A percentile compares a stretch with the other conserved stretches of the same genome.
Conservation (phyloP, 1,140 invertebrate genomes). For the Ceratosolen fusciceps region DNA sequence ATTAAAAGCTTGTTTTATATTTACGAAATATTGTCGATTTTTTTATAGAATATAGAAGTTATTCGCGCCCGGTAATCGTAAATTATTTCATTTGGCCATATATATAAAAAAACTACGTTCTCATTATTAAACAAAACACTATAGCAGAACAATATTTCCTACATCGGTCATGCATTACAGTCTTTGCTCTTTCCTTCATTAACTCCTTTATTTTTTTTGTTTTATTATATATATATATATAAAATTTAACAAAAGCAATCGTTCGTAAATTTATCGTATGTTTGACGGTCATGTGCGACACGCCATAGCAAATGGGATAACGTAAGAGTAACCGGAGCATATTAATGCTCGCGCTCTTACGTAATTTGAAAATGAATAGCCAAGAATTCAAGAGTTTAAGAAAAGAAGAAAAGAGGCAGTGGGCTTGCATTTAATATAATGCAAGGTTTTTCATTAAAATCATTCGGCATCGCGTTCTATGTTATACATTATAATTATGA, state of each 20-base stretch:
- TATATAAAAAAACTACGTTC: background rate
- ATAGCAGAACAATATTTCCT: background rate
- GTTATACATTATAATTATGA: background rate
- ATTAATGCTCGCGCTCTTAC: constrained; percentile 26
- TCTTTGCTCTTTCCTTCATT: background rate
- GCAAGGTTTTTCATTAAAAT: constrained; percentile 2
- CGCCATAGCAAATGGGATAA: constrained; percentile 9
- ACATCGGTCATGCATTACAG: too few species aligned
- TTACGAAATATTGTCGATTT: too few species aligned
- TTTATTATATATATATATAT: too few species aligned
- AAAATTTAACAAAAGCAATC: constrained; percentile 6
- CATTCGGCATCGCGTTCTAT: background rate
- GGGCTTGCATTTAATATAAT: background rate
- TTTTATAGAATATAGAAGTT: too few species aligned
- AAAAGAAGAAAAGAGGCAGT: background rate
- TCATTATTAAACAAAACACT: background rate
- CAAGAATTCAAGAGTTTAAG: background rate
- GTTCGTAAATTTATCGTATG: constrained; percentile 4
- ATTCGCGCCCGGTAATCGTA: background rate
- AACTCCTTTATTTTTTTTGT: background rate
- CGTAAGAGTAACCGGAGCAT: constrained; percentile 8
- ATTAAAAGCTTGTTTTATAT: too few species aligned
- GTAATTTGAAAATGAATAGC: constrained; percentile 39
- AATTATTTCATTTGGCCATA: background rate
- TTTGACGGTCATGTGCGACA: constrained; percentile 33